phyloP scores from a whole-genome alignment of 2,888 invertebrate genomes.

The Lottia scabra region DNA sequence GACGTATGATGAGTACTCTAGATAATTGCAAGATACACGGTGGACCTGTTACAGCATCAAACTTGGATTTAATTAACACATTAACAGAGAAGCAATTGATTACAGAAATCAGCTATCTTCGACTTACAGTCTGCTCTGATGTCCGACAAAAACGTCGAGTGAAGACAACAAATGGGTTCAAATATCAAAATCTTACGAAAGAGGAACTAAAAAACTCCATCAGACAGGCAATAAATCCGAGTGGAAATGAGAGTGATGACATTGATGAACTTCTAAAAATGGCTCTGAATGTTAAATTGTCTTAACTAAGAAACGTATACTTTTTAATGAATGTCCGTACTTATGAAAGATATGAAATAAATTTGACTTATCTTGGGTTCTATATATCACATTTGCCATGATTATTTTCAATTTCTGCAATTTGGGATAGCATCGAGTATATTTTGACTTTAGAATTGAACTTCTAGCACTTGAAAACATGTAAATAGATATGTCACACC shows the following conservation, averaged over 20 bases:
- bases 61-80: not conserved
- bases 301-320: too few species aligned
- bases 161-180: not conserved
- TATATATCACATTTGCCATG: too few species aligned
- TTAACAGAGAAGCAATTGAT: not conserved
- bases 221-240: not conserved
- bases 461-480: too few species aligned
- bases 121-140: not conserved
- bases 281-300: too few species aligned
- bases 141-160: not conserved
- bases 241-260: not conserved
- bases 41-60: not conserved
- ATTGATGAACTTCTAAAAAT: not conserved
- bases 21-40: not conserved
- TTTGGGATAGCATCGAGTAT: too few species aligned
- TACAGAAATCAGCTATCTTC: not conserved
- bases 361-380: too few species aligned
- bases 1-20: not conserved
- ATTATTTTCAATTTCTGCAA: too few species aligned
- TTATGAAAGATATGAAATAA: too few species aligned
- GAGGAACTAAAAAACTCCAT: not conserved
- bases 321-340: too few species aligned
- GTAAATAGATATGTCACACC: too few species aligned
- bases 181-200: not conserved
- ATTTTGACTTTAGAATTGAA: too few species aligned